phyloP scores from a whole-genome alignment of 2,113 vertebrate genomes.

The Cyprinodon brontotheroides region DNA sequence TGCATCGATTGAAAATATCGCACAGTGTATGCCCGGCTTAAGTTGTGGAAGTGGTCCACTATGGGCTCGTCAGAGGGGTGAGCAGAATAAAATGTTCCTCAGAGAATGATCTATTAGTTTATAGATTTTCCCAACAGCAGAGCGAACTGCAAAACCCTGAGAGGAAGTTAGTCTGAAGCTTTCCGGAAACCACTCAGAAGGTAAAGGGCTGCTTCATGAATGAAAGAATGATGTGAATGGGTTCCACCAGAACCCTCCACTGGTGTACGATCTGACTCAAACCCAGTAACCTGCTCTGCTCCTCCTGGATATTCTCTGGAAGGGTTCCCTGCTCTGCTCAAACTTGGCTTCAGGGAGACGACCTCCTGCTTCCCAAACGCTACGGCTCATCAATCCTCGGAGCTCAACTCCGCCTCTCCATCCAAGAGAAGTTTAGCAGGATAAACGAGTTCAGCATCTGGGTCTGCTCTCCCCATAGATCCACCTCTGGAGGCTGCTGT shows the following conservation, averaged over 20 bases:
- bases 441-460: slow-evolving; percentile 47
- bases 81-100: too few species aligned
- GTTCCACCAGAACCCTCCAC: not conserved
- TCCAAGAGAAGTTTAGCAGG: slow-evolving; percentile 30
- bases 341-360: slow-evolving; percentile 5
- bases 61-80: too few species aligned
- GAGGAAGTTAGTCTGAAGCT: not conserved
- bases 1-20: too few species aligned
- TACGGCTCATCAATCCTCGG: slow-evolving; percentile 33
- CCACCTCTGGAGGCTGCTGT: not conserved
- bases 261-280: not conserved
- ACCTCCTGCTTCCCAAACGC: slow-evolving; percentile 3
- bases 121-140: not conserved
- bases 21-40: too few species aligned
- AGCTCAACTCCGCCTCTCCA: slow-evolving; percentile 15
- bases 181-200: not conserved
- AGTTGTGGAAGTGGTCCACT: too few species aligned
- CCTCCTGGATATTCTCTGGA: not conserved
- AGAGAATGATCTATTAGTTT: not conserved
- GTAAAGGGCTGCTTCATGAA: not conserved
- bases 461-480: not conserved
- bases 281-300: not conserved
- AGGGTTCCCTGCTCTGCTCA: slow-evolving; percentile 9
- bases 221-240: not conserved
- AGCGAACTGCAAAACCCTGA: too few species aligned